Evolutionary conservation across 1,140 invertebrate species (phyloP).

Genomic region (Kradibia gibbosae): DNA sequence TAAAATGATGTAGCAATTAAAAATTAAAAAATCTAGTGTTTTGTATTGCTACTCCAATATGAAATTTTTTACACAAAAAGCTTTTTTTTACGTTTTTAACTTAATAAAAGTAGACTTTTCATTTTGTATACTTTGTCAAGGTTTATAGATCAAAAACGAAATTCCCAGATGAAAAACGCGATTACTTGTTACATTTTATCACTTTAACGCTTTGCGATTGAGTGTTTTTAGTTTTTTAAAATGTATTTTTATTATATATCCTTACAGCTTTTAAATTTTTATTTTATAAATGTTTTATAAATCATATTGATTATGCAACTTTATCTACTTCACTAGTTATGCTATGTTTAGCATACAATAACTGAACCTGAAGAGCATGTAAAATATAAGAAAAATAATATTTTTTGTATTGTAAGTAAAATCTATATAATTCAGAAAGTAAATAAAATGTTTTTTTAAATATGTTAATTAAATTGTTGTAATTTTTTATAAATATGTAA

Average conservation of each 20-base stretch:
- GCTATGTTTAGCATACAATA: neutral
- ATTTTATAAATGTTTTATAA: slow-evolving; percentile 32
- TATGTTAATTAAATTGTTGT: too few relatives aligned
- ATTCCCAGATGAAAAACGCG: slow-evolving; percentile 54
- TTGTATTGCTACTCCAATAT: neutral
- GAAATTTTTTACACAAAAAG: too few relatives aligned
- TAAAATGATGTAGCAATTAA: too few relatives aligned
- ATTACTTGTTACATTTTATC: slow-evolving; percentile 65
- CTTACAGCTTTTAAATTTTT: slow-evolving; percentile 15
- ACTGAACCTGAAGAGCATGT: neutral
- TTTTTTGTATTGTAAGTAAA: neutral
- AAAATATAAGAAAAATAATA: neutral
- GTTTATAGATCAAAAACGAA: slow-evolving; percentile 50
- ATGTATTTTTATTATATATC: slow-evolving; percentile 10
- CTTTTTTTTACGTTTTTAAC: too few relatives aligned
- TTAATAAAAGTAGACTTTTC: too few relatives aligned
- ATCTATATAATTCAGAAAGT: neutral
- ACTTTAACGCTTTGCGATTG: slow-evolving; percentile 68
- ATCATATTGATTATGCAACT: neutral
- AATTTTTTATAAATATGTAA: too few relatives aligned
- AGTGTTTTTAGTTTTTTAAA: slow-evolving; percentile 58
- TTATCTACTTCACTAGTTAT: neutral
- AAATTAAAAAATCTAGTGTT: too few relatives aligned
- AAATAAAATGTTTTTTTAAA: too few relatives aligned
- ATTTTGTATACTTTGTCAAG: slow-evolving; percentile 18